Base-by-base conservation (phyloP, 2,797 vertebrate genomes). In the Danio aesculapii region DNA sequence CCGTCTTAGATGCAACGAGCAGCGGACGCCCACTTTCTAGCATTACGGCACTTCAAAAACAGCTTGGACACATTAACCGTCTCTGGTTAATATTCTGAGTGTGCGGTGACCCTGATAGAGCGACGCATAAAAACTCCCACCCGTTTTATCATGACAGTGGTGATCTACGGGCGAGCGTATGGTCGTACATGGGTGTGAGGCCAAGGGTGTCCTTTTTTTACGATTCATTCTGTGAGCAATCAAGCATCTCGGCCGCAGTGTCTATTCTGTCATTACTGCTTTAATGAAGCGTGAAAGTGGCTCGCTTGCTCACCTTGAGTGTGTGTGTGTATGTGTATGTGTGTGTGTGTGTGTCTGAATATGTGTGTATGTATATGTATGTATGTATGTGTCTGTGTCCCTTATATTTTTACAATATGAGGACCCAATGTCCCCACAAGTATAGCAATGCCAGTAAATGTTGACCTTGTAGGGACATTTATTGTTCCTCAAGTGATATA, bases 271-370 rank as follows among this genome's bases (percentile, higher is more conserved):
- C 91, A 90, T 91, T 87, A 87, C 85, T 79, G 89, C 87, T 92
- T 90, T 90, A 91, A 93, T 88, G 90, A 91, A 91, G 90, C 90
- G 85, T 91, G 89, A 91, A 93, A 91, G 89, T 88, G 87, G 85
- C 88, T 85, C 74, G 86, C 86, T 90, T 85, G 19, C 87, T 92
- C 90, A 90, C 88, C 90, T 90, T 92, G 88, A 88, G 86, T 75
- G 67, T 81, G 86, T 63, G 79, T 82, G 57, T 81, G 75, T 9
- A 47, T n/a, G 46, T 53, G 62, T 58, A 82, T 58, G 59, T 59
- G 75, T 9, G 52, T 30, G n/a, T n/a, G n/a, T n/a, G n/a, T n/a
- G n/a, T n/a, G n/a, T n/a, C n/a, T n/a, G n/a, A n/a, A n/a, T n/a
- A n/a, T n/a, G n/a, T n/a, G n/a, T n/a, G 30, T 30, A 3, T 30